phyloP scores from a whole-genome alignment of 2,888 invertebrate genomes.

The Tetragonisca angustula region DNA sequence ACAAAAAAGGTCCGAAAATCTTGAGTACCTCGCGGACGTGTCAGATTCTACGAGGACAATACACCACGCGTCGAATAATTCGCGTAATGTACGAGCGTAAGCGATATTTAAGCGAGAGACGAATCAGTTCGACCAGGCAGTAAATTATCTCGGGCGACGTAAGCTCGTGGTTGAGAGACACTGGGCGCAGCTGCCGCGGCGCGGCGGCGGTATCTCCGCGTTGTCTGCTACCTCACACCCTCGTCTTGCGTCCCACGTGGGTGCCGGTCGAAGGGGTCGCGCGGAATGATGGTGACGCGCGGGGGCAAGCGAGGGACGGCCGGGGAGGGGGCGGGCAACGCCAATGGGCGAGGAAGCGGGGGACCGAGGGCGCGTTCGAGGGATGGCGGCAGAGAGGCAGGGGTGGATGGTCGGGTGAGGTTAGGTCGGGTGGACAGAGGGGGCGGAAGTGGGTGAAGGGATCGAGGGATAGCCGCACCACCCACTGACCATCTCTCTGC shows the following conservation, averaged over 20 bases:
- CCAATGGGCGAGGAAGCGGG: conserved; percentile 53
- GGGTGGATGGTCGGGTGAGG: conserved; percentile 44
- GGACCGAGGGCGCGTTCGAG: conserved; percentile 42
- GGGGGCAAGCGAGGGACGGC: conserved; percentile 43
- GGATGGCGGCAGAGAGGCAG: conserved; percentile 7
- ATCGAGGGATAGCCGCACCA: conserved; percentile 73
- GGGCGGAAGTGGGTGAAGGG: conserved; percentile 70
- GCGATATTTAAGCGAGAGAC: conserved; percentile 31
- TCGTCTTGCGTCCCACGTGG: conserved; percentile 82
- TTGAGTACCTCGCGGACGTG: neutral
- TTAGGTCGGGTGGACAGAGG: conserved; percentile 63
- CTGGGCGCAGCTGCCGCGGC: conserved; percentile 82
- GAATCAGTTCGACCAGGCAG: conserved; percentile 17
- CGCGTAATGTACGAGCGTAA: neutral
- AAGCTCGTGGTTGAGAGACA: conserved; percentile 76
- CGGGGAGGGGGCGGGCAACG: conserved; percentile 14
- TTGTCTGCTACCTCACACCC: conserved; percentile 82
- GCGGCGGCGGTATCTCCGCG: conserved; percentile 81
- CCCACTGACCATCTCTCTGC: conserved; percentile 77
- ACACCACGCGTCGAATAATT: no score
- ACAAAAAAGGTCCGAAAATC: conserved; percentile 1
- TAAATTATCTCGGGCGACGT: conserved; percentile 53
- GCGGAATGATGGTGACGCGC: conserved; percentile 82
- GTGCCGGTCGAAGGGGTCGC: conserved; percentile 83
- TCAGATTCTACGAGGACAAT: conserved; percentile 6